phyloP scores from a whole-genome alignment of 2,797 vertebrate genomes.

The Neomorphus geoffroyi region DNA sequence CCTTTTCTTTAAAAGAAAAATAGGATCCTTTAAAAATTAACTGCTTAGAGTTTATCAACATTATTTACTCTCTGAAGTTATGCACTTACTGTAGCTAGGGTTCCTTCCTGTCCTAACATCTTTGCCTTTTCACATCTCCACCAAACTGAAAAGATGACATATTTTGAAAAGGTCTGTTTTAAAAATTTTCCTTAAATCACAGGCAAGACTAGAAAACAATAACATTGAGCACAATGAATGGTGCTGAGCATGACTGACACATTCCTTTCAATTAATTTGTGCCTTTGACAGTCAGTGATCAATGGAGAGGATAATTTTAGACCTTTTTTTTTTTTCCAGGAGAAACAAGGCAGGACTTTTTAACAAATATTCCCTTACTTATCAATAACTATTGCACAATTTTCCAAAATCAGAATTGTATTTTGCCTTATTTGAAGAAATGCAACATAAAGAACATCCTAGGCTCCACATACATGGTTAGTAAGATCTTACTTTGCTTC shows the following conservation, averaged over 20 bases:
- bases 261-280: not conserved
- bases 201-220: not conserved
- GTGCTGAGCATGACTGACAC: not conserved
- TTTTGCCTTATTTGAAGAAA: not conserved
- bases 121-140: not conserved
- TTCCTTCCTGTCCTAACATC: not conserved
- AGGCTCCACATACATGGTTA: not conserved
- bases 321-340: not conserved
- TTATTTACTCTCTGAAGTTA: not conserved
- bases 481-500: not conserved
- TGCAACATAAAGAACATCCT: not conserved
- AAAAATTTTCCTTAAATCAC: not conserved
- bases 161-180: not conserved
- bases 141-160: not conserved
- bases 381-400: not conserved
- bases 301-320: not conserved
- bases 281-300: not conserved
- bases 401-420: not conserved
- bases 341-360: not conserved
- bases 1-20: not conserved
- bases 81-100: not conserved
- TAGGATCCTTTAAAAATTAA: not conserved
- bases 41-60: not conserved
- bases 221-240: not conserved
- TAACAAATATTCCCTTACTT: not conserved